Percentiles rank a stretch among this genome's conserved stretches.
phyloP scores from a whole-genome alignment of 2,888 invertebrate species.

The Pinctada fucata region DNA sequence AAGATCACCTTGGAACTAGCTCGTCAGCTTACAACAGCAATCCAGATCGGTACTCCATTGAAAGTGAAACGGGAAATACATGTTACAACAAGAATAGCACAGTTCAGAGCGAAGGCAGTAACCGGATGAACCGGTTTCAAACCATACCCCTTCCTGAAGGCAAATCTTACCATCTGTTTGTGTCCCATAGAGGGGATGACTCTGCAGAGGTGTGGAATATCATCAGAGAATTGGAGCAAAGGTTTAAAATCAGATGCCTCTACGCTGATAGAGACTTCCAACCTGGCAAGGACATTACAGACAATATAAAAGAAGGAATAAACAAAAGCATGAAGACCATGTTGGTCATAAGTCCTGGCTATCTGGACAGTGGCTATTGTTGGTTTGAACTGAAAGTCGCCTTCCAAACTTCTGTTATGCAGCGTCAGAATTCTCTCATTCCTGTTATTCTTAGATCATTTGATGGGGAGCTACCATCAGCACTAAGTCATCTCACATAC shows the following conservation, averaged over 20 bases:
- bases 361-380: slow-evolving; percentile 16
- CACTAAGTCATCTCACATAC: slow-evolving; percentile 7
- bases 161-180: neutral
- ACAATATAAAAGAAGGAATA: slow-evolving; percentile 1
- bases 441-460: neutral
- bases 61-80: too few species aligned
- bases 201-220: neutral
- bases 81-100: too few species aligned
- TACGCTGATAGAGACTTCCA: slow-evolving; percentile 13
- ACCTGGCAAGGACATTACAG: slow-evolving; percentile 15
- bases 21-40: too few species aligned
- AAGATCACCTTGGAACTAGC: too few species aligned
- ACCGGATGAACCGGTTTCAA: too few species aligned
- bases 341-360: slow-evolving; percentile 9
- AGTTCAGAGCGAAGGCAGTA: too few species aligned
- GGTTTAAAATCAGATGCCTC: slow-evolving; percentile 1
- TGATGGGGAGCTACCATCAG: neutral
- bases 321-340: neutral
- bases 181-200: neutral
- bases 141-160: neutral
- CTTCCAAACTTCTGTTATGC: neutral
- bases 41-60: too few species aligned
- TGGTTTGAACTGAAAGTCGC: slow-evolving; percentile 16
- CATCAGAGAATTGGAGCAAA: neutral
- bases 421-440: slow-evolving; percentile 9